These are phyloP conservation scores for Temnothorax nylanderi DNA, from an alignment of 1,140 invertebrate species.

Conservation along the genomic window DNA sequence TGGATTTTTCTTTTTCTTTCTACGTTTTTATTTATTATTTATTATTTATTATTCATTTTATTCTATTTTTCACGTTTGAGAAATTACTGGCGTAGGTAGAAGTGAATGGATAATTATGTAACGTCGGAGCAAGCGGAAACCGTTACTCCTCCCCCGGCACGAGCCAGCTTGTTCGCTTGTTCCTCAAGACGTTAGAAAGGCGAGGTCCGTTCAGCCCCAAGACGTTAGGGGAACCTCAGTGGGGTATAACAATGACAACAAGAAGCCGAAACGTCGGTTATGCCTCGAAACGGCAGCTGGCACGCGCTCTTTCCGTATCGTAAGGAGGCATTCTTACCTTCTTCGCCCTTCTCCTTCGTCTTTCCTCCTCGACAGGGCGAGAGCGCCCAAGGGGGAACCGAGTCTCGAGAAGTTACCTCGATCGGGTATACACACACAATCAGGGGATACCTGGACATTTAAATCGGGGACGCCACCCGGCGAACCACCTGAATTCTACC, in stretches of 20 bases:
- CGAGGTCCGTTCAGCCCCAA: constrained; percentile 72
- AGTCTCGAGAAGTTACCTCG: constrained; percentile 75
- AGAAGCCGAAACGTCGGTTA: constrained; percentile 86
- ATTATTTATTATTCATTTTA: background rate
- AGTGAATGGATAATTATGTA: background rate
- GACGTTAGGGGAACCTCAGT: constrained; percentile 77
- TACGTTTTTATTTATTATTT: background rate
- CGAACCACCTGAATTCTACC: constrained; percentile 82
- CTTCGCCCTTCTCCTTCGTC: constrained; percentile 70
- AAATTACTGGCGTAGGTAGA: background rate
- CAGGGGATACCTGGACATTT: constrained; percentile 82
- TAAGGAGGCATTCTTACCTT: constrained; percentile 74
- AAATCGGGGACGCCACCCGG: constrained; percentile 80
- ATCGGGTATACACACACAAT: constrained; percentile 65
- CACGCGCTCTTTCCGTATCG: constrained; percentile 81
- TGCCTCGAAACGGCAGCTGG: constrained; percentile 84
- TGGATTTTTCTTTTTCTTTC: background rate
- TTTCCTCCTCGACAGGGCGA: constrained; percentile 35
- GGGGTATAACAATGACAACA: constrained; percentile 79
- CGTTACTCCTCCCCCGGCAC: constrained; percentile 78
- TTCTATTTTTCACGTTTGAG: background rate
- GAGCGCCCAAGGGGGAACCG: constrained; percentile 66
- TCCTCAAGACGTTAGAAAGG: constrained; percentile 82
- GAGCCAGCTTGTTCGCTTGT: constrained; percentile 71
- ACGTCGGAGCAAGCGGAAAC: constrained; percentile 57